Conservation (phyloP, 1,140 invertebrate species). For the Camponotus vicinus region DNA sequence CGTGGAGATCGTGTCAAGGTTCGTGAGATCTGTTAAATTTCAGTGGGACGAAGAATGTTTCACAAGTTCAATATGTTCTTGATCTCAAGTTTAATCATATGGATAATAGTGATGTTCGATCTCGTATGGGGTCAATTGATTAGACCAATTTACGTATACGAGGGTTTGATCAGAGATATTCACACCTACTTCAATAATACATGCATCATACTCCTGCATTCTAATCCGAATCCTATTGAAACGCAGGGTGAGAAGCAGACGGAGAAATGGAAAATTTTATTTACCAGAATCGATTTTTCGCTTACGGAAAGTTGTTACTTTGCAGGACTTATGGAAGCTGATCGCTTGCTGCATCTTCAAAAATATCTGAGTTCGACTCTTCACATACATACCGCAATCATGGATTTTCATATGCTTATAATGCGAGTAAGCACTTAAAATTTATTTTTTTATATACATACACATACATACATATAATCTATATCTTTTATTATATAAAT, state of each 20-base stretch:
- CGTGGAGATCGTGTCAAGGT: not conserved
- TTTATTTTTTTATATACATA: not conserved
- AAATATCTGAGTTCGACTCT: slow-evolving; percentile 67
- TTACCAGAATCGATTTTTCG: not conserved
- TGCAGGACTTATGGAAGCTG: slow-evolving; percentile 67
- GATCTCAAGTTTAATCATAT: not conserved
- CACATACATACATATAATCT: not conserved
- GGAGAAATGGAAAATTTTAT: not conserved
- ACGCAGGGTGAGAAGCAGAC: slow-evolving; percentile 75
- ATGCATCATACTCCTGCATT: slow-evolving; percentile 82
- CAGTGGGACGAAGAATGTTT: not conserved
- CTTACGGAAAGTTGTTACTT: not conserved
- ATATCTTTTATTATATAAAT: not conserved
- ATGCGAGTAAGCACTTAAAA: slow-evolving; percentile 66
- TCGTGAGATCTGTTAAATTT: not conserved
- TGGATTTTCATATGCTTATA: slow-evolving; percentile 80
- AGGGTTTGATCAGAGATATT: slow-evolving; percentile 75
- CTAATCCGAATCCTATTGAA: slow-evolving; percentile 69
- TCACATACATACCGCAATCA: slow-evolving; percentile 76
- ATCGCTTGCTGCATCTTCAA: slow-evolving; percentile 71
- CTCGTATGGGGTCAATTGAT: slow-evolving; percentile 66
- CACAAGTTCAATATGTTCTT: not conserved
- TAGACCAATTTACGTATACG: slow-evolving; percentile 77
- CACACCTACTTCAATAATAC: slow-evolving; percentile 83
- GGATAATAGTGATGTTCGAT: not conserved